Percentiles rank a stretch among this genome's conserved stretches.
Evolutionary conservation across 2,888 invertebrate species (phyloP).

Genomic region (Tenthredo mesomela): DNA sequence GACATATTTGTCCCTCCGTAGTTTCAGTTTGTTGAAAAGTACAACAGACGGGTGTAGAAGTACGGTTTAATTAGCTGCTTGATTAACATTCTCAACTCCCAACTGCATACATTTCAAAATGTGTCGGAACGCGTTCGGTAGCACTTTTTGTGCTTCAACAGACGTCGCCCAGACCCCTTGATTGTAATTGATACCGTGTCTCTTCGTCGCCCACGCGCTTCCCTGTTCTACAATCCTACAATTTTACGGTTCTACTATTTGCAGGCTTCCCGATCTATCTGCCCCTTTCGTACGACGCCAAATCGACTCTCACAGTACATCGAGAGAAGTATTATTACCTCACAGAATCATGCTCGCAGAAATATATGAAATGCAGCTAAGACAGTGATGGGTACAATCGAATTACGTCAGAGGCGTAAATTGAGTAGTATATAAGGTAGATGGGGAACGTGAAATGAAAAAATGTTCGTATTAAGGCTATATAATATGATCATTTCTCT

Average conservation of each 20-base stretch:
- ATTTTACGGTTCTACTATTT: conserved; percentile 36
- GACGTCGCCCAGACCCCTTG: conserved; percentile 44
- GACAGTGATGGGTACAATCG: conserved; percentile 8
- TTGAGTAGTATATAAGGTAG: background rate
- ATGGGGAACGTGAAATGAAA: background rate
- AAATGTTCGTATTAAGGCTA: conserved; percentile 27
- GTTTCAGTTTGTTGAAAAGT: background rate
- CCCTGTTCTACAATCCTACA: conserved; percentile 28
- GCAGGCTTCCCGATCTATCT: conserved; percentile 17
- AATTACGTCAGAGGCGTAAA: background rate
- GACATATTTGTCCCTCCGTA: background rate
- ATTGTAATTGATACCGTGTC: conserved; percentile 44
- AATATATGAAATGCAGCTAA: background rate
- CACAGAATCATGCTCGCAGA: background rate
- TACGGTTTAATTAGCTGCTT: conserved; percentile 28
- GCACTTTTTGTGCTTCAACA: conserved; percentile 46
- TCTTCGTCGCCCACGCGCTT: conserved; percentile 31
- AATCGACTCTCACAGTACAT: background rate
- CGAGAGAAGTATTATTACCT: background rate
- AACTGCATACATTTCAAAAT: conserved; percentile 19
- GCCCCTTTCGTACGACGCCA: background rate
- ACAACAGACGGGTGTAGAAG: conserved; percentile 5
- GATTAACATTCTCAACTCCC: conserved; percentile 40
- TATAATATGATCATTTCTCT: conserved; percentile 34
- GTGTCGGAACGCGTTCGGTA: conserved; percentile 34